Evolutionary conservation across 35 echinoderm and acorn worm species (phyloP), one percentile per base, ranked within the genome.

Genomic region (Apostichopus californicus): DNA sequence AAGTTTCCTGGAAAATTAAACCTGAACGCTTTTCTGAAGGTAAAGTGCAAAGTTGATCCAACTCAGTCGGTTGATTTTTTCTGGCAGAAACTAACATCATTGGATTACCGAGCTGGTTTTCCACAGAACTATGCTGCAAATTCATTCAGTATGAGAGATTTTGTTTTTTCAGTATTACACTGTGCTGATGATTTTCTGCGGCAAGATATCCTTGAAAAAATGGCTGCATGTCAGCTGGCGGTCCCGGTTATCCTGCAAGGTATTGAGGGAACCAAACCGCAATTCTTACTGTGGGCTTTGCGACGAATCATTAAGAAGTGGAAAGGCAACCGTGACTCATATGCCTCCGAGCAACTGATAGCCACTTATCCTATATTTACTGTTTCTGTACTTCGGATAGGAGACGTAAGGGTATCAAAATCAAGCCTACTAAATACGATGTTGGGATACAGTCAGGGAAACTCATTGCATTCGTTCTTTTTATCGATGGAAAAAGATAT

Each of bases 161-260:
- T 91, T 34, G 79, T 91, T 79, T 91, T 77, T 57, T 6, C 53
- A 22, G 56, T 91, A 23, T 54, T 91, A 55, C 71, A 91, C 18
- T 91, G 89, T 79, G 52, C 72, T 79, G 89, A 91, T 59, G 72
- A 77, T 56, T 91, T 91, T 59, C 18, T 91, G 9, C 6, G 71
- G 21, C 89, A 91, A 59, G 89, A 91, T 10, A 91, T 91, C 6
- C 56, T 77, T 52, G 77, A 77, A 52, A 91, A 91, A 79, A 77
- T 91, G 89, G 52, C 89, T 60, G 89, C 89, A 22, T 91, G 89
- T 79, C 89, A 91, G 34, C 57, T 91, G 55, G 89, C 89, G 26
- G 89, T 91, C 1, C 89, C 89, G 18, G 57, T 91, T 22, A 26
- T 91, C 57, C 24, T 91, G 18, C 71, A 77, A 10, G 89, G n/a